Evolutionary conservation across 2,113 vertebrate species (phyloP), one percentile per base, ranked within the genome.

Genomic region (Atractosteus spatula): DNA sequence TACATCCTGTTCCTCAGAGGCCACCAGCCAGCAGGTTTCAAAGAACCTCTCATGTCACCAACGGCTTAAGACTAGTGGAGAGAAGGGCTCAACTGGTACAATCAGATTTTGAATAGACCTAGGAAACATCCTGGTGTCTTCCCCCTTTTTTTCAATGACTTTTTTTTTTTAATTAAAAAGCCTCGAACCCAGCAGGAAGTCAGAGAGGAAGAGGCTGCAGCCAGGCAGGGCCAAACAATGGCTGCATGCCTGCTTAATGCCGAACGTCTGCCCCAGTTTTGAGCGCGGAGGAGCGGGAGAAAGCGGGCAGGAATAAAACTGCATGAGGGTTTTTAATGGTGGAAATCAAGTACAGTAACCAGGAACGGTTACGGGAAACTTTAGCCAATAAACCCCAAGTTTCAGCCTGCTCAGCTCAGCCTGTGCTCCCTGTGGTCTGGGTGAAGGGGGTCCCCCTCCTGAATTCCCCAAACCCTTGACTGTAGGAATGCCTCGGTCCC

Each of bases 301-400:
- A 92, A 89, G 88, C 79, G 91, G 91, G 88, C 87, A 89, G 87
- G 91, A 93, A 93, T 89, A 91, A 91, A 94, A 77, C 91, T 92
- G 88, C 90, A 91, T 92, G 88, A 93, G 91, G 91, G 90, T 93
- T 93, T 94, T 93, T 93, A 94, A 94, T 93, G 85, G 89, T 87
- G 88, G 87, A 93, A 94, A 94, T 94, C 93, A 93, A 92, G 87
- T 89, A 87, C 85, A 91, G 91, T 91, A 88, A 85, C 88, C 88
- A 84, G 82, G 91, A 92, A 90, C 92, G 92, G 91, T 89, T 92
- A 89, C 64, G 88, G 87, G 91, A 91, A 92, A 89, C 89, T 88
- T 88, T 84, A 89, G 82, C 88, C 85, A 81, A 77, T 78, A 85
- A 84, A 84, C 83, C 84, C 87, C 90, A 89, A 89, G 92, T 93